Evolutionary conservation across 1,140 invertebrate genomes (phyloP).

Genomic region (Heliconius hermathena): DNA sequence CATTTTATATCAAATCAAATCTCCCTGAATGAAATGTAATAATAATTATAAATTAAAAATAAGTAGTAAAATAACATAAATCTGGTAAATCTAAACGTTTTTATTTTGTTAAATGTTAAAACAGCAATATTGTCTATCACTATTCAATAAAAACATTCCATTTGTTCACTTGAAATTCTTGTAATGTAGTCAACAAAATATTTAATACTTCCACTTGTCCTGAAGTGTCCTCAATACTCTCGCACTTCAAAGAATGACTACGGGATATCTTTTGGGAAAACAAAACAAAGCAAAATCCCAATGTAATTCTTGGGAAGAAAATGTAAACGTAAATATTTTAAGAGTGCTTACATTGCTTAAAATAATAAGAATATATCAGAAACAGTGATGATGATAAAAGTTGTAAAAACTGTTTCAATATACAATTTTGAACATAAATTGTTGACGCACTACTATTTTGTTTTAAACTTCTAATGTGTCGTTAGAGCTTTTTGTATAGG

Average conservation of each 20-base stretch:
- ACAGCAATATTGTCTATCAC: not conserved
- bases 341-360: not conserved
- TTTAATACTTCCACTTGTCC: not conserved
- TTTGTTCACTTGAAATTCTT: not conserved
- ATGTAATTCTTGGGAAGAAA: not conserved
- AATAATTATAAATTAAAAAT: no score
- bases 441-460: not conserved
- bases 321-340: not conserved
- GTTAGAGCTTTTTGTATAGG: not conserved
- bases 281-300: not conserved
- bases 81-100: not conserved
- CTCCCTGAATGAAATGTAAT: no score
- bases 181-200: not conserved
- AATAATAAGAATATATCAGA: not conserved
- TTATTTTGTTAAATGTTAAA: not conserved
- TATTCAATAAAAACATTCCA: not conserved
- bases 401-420: not conserved
- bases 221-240: not conserved
- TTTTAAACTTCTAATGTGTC: not conserved
- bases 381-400: not conserved
- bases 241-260: slow-evolving; percentile 4
- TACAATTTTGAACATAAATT: not conserved
- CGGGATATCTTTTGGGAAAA: not conserved
- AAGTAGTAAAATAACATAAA: not conserved
- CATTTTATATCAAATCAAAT: no score